A percentile compares a stretch with the other conserved stretches of the same genome.
Evolutionary conservation across 2,797 vertebrate genomes (phyloP).

Genomic region (Lycodopsis pacificus): DNA sequence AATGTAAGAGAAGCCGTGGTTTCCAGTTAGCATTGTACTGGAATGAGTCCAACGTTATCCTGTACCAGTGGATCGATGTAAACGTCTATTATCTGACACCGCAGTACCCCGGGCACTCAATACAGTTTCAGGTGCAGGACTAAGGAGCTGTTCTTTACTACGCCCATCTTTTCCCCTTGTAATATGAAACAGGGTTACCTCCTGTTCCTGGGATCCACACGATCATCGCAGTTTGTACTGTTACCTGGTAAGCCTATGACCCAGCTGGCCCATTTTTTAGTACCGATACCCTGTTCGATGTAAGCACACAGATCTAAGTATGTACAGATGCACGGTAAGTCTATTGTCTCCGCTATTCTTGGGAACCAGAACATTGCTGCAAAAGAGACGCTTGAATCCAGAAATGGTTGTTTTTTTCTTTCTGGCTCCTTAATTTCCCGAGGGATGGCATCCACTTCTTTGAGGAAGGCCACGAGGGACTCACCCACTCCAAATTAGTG

Average conservation of each 20-base stretch:
- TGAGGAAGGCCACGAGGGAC: constrained; percentile 38
- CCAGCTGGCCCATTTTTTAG: not conserved
- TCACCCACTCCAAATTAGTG: constrained; percentile 26
- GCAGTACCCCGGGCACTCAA: not conserved
- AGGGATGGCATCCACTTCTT: constrained; percentile 20
- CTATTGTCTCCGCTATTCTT: not conserved
- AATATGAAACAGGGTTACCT: not conserved
- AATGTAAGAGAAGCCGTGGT: not conserved
- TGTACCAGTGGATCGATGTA: not conserved
- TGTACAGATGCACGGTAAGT: not conserved
- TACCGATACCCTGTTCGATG: not conserved
- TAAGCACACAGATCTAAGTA: not conserved
- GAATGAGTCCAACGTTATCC: not conserved
- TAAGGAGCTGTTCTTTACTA: not conserved
- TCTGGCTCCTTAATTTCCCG: constrained; percentile 40
- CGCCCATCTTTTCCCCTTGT: no score
- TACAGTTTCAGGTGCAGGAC: not conserved
- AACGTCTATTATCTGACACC: not conserved
- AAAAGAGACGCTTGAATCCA: constrained; percentile 9
- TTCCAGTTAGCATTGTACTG: not conserved
- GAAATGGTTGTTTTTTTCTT: constrained; percentile 17
- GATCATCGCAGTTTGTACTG: not conserved
- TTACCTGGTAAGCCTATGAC: not conserved
- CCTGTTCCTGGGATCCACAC: not conserved
- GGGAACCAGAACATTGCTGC: not conserved